Base-by-base conservation (phyloP, 2,797 vertebrate species). In the Helarctos malayanus region DNA sequence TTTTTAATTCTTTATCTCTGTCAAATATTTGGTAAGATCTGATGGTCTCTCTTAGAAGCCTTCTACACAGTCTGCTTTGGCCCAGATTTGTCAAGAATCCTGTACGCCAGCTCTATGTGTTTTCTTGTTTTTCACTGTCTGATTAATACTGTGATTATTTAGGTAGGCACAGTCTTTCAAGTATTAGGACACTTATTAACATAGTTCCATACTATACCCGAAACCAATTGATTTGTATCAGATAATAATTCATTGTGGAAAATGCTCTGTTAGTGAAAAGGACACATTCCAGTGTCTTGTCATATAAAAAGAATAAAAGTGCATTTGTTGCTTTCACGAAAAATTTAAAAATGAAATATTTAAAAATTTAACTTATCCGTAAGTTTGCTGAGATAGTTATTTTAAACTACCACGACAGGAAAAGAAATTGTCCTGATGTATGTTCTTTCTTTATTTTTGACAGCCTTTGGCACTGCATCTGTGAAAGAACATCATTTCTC, bases 371-470 rank as follows among this genome's bases (percentile, higher is more conserved):
- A 63, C 63, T 69, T 57, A 13, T 89, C 32, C 57, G 59, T 49
- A 19, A 59, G 59, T 69, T 92, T 94, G 45, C 57, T 95, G 52
- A 82, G 57, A 75, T 12, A 65, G 41, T 88, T 92, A 80, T 84
- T 91, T 85, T 80, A 94, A 69, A 92, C 68, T 41, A 61, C 2
- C 16, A 65, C 0, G 7, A 93, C 14, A 94, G 25, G 7, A 61
- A 91, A 52, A 69, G 13, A 71, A 92, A 65, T n/a, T 21, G 11
- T 90, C 57, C 35, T 80, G 35, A 63, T 85, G 27, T 83, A 75
- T 14, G 6, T 89, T 65, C 29, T 13, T 90, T 59, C 63, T 91
- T 89, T 78, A 59, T 68, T 94, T 97, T 76, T 90, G 32, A 87
- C 12, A 92, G 80, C 69, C 63, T 23, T 92, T 92, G 76, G 35